Conservation (phyloP, 1,140 invertebrate species). For the Lucilia cuprina region DNA sequence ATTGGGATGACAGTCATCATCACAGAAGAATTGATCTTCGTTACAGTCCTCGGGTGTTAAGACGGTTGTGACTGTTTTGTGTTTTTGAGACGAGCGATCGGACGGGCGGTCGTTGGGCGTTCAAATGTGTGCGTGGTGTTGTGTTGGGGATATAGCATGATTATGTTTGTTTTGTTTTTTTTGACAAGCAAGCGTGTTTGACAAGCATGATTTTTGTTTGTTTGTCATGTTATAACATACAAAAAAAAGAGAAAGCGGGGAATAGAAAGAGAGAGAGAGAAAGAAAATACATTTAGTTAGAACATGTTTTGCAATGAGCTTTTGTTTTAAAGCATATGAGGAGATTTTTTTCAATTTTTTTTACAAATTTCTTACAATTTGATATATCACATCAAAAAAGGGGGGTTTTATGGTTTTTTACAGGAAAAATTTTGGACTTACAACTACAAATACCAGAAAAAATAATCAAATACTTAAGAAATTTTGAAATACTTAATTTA, state of each 20-base stretch:
- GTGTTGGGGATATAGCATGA: background rate
- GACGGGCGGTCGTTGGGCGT: background rate
- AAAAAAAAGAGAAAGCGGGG: background rate
- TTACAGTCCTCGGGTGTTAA: conserved; percentile 61
- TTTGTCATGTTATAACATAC: conserved; percentile 2
- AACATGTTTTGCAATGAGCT: background rate
- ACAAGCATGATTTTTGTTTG: background rate
- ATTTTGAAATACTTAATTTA: background rate
- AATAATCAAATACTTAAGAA: background rate
- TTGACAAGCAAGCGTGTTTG: too few species aligned
- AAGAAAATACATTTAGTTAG: background rate
- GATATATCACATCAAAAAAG: background rate
- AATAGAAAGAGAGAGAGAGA: background rate
- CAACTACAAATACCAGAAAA: too few species aligned
- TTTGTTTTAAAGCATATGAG: background rate
- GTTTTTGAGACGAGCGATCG: background rate
- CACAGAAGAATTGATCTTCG: conserved; percentile 60
- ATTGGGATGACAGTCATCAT: conserved; percentile 63
- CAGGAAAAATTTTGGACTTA: too few species aligned
- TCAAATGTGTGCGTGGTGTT: background rate
- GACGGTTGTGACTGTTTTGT: conserved; percentile 45
- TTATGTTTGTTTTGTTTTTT: too few species aligned
- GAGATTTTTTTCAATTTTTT: too few species aligned
- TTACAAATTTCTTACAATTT: background rate
- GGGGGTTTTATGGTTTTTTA: background rate